Evolutionary conservation across 2,888 invertebrate species (phyloP).

Genomic region (Drosophila phalerata): DNA sequence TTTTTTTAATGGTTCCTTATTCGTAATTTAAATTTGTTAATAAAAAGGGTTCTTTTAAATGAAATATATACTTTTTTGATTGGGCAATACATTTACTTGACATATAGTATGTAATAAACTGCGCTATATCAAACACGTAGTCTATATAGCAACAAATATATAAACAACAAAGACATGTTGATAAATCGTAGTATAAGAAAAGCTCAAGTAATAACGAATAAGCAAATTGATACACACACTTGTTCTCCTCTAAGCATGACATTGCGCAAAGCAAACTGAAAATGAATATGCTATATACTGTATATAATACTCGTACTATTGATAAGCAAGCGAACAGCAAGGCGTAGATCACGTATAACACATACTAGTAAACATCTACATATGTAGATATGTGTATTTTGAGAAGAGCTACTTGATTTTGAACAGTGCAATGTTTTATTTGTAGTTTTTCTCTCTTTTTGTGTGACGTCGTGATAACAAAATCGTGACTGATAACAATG

Average conservation of each 20-base stretch:
- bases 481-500: slow-evolving; percentile 29
- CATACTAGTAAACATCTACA: neutral
- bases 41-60: no score
- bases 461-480: slow-evolving; percentile 34
- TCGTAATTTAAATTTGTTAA: no score
- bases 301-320: slow-evolving; percentile 9
- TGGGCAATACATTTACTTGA: neutral
- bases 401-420: slow-evolving; percentile 28
- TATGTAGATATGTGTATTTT: slow-evolving; percentile 8
- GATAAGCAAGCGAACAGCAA: slow-evolving; percentile 40
- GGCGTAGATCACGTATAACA: slow-evolving; percentile 43
- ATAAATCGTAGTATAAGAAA: slow-evolving; percentile 27
- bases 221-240: slow-evolving; percentile 23
- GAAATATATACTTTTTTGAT: no score
- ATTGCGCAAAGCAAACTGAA: slow-evolving; percentile 32
- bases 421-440: slow-evolving; percentile 17
- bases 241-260: slow-evolving; percentile 37
- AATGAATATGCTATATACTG: slow-evolving; percentile 4
- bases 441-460: neutral
- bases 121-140: slow-evolving; percentile 18
- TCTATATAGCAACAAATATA: slow-evolving; percentile 42
- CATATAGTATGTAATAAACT: slow-evolving; percentile 2
- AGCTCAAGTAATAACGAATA: slow-evolving; percentile 23
- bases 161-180: slow-evolving; percentile 9
- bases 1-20: no score